A percentile compares a stretch with the other conserved stretches of the same genome.
Evolutionary conservation across 2,888 invertebrate species (phyloP).

Genomic region (Spisula subtruncata): DNA sequence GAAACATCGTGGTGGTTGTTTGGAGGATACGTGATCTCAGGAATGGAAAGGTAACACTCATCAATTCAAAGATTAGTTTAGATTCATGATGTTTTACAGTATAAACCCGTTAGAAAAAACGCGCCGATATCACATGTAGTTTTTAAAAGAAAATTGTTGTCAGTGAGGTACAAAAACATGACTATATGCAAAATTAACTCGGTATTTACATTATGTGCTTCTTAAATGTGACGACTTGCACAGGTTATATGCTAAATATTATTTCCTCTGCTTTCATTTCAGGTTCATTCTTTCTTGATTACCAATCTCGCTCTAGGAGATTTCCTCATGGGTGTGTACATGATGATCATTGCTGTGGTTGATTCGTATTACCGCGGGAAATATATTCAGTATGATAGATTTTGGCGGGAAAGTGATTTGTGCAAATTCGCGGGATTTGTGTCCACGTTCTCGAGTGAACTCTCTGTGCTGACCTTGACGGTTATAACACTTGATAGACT

Average conservation of each 20-base stretch:
- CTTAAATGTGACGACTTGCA: no score
- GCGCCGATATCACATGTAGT: no score
- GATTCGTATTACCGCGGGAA: constrained; percentile 88
- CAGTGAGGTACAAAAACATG: no score
- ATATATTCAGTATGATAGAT: constrained; percentile 86
- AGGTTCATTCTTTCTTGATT: constrained; percentile 88
- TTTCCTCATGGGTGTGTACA: constrained; percentile 86
- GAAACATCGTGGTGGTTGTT: constrained; percentile 84
- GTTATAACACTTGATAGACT: constrained; percentile 88
- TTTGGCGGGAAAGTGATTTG: constrained; percentile 84
- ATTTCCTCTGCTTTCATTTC: constrained; percentile 32
- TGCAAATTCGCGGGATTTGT: constrained; percentile 86
- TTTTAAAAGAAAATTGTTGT: no score
- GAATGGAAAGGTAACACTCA: constrained; percentile 87
- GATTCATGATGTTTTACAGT: no score
- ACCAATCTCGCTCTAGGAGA: constrained; percentile 86
- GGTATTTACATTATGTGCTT: no score
- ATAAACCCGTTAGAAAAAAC: no score
- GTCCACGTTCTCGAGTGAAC: constrained; percentile 87
- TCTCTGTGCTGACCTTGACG: constrained; percentile 88
- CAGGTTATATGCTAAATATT: no score
- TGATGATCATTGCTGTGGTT: constrained; percentile 86
- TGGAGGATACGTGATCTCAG: constrained; percentile 86
- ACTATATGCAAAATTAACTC: no score
- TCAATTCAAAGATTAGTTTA: no score